Percentiles rank a stretch among this genome's conserved stretches.
Evolutionary conservation across 2,888 invertebrate species (phyloP).

Genomic region (Lampropteryx suffumata): DNA sequence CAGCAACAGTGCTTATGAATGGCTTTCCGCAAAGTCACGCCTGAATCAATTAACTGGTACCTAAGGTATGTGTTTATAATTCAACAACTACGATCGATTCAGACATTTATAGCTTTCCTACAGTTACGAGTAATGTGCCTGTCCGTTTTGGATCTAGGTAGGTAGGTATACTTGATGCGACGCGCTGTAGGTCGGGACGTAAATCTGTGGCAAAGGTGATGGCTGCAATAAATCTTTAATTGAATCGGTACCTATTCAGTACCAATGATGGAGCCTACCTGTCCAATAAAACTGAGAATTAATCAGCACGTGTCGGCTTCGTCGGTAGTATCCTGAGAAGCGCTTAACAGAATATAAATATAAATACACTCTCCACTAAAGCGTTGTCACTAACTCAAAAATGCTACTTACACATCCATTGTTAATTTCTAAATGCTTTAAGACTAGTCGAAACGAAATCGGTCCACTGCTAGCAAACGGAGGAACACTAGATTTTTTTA

Average conservation of each 20-base stretch:
- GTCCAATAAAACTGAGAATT: conserved; percentile 43
- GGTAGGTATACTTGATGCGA: conserved; percentile 35
- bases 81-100: conserved; percentile 8
- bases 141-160: conserved; percentile 4
- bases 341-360: conserved; percentile 1
- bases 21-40: not conserved
- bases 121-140: not conserved
- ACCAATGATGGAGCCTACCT: conserved; percentile 51
- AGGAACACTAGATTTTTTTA: too few relatives aligned
- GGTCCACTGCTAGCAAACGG: too few relatives aligned
- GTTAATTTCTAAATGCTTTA: too few relatives aligned
- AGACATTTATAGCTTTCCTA: conserved; percentile 7
- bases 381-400: not conserved
- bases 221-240: conserved; percentile 68
- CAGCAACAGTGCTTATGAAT: not conserved
- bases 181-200: conserved; percentile 34
- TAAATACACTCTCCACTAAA: conserved; percentile 6
- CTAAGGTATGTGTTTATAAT: conserved; percentile 13
- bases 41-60: not conserved
- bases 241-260: conserved; percentile 60
- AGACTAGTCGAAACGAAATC: too few relatives aligned
- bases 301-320: conserved; percentile 9
- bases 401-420: too few relatives aligned
- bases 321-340: conserved; percentile 12
- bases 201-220: conserved; percentile 42